phyloP scores from a whole-genome alignment of 1,140 invertebrate genomes.

The Teleopsis dalmanni region DNA sequence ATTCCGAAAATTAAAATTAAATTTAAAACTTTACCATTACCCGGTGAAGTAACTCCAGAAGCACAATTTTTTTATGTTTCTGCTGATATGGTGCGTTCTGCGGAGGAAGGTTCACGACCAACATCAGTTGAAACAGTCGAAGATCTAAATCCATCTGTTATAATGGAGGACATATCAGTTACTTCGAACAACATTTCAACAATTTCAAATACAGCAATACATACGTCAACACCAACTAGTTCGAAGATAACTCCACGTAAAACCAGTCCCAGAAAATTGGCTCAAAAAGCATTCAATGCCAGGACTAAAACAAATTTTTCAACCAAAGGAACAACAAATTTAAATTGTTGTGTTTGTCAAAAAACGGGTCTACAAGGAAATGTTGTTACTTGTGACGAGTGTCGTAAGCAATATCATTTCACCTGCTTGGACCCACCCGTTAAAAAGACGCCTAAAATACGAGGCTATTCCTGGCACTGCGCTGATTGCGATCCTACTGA shows the following conservation, averaged over 20 bases:
- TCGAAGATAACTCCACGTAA: constrained; percentile 25
- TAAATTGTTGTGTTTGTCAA: constrained; percentile 27
- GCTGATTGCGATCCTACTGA: constrained; percentile 87
- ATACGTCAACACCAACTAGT: background rate
- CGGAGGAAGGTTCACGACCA: constrained; percentile 37
- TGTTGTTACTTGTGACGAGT: constrained; percentile 78
- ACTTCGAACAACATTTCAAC: background rate
- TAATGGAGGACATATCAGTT: background rate
- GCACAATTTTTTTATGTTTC: constrained; percentile 41
- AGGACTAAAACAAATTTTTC: background rate
- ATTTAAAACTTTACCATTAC: constrained; percentile 74
- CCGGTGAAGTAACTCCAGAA: constrained; percentile 50
- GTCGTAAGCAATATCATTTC: constrained; percentile 84
- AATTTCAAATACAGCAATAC: background rate
- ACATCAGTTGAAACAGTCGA: constrained; percentile 42
- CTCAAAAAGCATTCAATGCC: background rate
- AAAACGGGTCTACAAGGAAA: constrained; percentile 30
- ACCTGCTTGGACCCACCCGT: constrained; percentile 84
- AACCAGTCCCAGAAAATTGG: constrained; percentile 24
- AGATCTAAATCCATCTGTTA: constrained; percentile 18
- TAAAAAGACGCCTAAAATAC: constrained; percentile 86
- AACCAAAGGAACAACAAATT: constrained; percentile 1
- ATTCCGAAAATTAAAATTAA: constrained; percentile 60
- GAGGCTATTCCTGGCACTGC: constrained; percentile 93
- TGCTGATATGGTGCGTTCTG: constrained; percentile 39